These are phyloP conservation scores for Cotesia glomerata DNA, from an alignment of 1,140 invertebrate species.

Conservation along the genomic window DNA sequence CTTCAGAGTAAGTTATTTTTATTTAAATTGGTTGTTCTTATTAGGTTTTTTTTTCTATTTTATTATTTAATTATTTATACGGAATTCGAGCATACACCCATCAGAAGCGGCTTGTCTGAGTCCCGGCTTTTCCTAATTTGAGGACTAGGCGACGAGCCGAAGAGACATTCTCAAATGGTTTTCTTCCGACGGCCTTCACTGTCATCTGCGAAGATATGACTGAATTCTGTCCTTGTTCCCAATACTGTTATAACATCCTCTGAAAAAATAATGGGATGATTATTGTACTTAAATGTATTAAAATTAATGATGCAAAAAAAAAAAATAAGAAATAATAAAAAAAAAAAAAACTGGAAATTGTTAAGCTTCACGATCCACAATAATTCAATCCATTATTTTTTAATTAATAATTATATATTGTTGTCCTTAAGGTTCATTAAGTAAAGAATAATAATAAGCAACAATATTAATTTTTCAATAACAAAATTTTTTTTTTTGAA, in stretches of 20 bases:
- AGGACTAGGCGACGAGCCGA: conserved; percentile 40
- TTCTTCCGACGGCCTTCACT: conserved; percentile 45
- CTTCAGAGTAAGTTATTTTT: conserved; percentile 24
- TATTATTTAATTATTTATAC: not conserved
- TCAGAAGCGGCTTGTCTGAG: conserved; percentile 42
- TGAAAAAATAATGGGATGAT: conserved; percentile 24
- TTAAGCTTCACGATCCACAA: no score
- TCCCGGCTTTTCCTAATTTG: conserved; percentile 36
- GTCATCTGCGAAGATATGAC: conserved; percentile 42
- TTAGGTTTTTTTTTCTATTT: not conserved
- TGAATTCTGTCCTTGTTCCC: conserved; percentile 41
- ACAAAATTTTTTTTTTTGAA: no score
- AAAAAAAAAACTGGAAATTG: no score
- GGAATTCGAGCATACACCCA: conserved; percentile 41
- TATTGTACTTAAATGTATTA: not conserved
- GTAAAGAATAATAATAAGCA: no score
- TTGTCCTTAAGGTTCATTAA: no score
- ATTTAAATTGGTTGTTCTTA: not conserved
- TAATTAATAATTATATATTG: no score
- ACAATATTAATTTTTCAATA: no score
- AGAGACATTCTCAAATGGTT: conserved; percentile 55
- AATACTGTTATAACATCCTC: conserved; percentile 45
- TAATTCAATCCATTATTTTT: no score
- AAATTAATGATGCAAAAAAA: no score
- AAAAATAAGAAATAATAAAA: no score